Evolutionary conservation across 53 echinoderm and acorn worm species (phyloP).

Genomic region (Paelopatides confundens): DNA sequence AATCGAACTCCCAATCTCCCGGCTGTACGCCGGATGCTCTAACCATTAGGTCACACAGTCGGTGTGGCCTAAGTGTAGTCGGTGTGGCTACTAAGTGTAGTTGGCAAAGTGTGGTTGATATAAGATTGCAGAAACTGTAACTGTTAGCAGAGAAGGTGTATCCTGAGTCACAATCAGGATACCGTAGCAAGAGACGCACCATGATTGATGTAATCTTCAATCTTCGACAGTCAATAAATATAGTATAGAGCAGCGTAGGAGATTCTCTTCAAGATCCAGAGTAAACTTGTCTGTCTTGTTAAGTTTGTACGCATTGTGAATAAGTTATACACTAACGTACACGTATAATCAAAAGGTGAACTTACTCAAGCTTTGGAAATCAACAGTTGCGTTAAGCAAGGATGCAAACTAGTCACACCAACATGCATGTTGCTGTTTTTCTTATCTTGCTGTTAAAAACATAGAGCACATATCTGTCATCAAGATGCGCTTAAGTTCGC

Average conservation of each 20-base stretch:
- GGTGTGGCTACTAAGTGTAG: too few species aligned
- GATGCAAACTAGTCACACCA: slow-evolving; percentile 34
- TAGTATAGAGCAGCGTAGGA: background rate
- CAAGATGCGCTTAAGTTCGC: too few species aligned
- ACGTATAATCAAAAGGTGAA: background rate
- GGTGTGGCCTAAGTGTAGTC: too few species aligned
- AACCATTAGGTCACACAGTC: too few species aligned
- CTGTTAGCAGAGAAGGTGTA: slow-evolving; percentile 8
- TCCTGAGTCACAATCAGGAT: slow-evolving; percentile 23
- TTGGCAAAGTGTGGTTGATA: too few species aligned
- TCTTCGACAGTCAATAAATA: background rate
- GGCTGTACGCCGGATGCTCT: too few species aligned
- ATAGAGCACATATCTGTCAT: too few species aligned
- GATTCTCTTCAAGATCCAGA: background rate
- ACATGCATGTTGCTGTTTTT: background rate
- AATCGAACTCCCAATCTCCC: too few species aligned
- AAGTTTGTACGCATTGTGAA: background rate
- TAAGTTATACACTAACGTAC: background rate
- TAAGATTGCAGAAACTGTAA: background rate
- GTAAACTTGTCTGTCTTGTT: background rate
- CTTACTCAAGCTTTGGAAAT: background rate
- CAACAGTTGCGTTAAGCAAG: slow-evolving; percentile 19
- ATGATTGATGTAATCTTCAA: background rate
- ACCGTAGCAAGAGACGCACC: slow-evolving; percentile 4
- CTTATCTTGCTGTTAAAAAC: too few species aligned